phyloP scores from a whole-genome alignment of 2,797 vertebrate species.

The Falco naumanni region DNA sequence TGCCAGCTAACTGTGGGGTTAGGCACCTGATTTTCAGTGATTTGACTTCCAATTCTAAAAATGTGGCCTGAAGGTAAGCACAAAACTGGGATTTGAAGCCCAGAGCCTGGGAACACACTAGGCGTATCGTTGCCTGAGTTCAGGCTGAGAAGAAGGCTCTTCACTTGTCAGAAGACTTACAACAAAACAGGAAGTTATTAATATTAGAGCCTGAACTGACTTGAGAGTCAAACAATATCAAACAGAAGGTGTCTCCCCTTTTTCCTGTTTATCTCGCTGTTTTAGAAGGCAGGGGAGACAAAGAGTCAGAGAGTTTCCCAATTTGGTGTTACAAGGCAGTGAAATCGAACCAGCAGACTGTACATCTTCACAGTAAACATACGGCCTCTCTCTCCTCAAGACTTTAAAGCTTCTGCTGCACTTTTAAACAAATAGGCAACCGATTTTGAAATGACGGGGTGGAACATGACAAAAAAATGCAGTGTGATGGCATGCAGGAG shows the following conservation, averaged over 20 bases:
- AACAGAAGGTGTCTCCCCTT: slow-evolving; percentile 39
- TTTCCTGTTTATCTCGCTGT: slow-evolving; percentile 61
- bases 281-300: background rate
- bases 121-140: background rate
- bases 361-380: background rate
- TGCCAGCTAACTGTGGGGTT: background rate
- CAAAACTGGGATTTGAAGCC: background rate
- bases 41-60: background rate
- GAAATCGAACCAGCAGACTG: background rate
- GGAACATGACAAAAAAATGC: background rate
- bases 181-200: slow-evolving; percentile 55
- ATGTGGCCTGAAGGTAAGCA: background rate
- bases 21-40: background rate
- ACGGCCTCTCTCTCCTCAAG: background rate
- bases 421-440: background rate
- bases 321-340: background rate
- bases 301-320: background rate
- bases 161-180: background rate
- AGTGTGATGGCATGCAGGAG: background rate
- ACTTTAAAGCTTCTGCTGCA: background rate
- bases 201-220: background rate
- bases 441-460: background rate
- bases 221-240: slow-evolving; percentile 31
- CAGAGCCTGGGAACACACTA: background rate
- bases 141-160: background rate